Evolutionary conservation across 2,797 vertebrate genomes (phyloP), one percentile per base, ranked within the genome.

Genomic region (Tachyglossus aculeatus): DNA sequence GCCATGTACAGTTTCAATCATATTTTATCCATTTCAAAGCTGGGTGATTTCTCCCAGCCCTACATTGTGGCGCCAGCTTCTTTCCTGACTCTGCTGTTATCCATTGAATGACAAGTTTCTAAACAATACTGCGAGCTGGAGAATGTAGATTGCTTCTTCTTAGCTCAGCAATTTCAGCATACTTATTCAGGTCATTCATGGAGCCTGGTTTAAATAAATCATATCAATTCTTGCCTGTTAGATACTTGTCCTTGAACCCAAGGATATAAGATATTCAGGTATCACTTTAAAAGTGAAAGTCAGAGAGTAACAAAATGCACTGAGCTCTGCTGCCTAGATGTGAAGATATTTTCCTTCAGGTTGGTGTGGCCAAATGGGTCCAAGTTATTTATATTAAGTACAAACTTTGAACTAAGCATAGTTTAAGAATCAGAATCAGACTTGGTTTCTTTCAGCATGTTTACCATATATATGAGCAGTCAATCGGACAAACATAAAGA

Each of bases 191-290:
- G 66, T 74, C 65, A 83, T 34, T 60, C 66, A 69, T 40, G 63
- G 62, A 62, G 55, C 34, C 66, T 29, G 61, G 73, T 83, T 85
- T 76, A 67, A 83, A 83, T 74, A 85, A 85, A 82, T 80, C 71
- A 33, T 80, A 80, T 80, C 62, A 80, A 69, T 29, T 48, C 50
- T 71, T 61, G 53, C 45, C 29, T 64, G 76, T 74, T 82, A 74
- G 43, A 31, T 25, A 16, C 65, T 65, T 78, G 67, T 73, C 80
- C 82, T 86, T 83, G 75, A 83, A 67, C 58, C 62, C 67, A 69
- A 53, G 71, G 75, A 74, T 54, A 44, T 29, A 5, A 2, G 7
- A 40, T 66, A 9, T 48, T 41, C 37, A 76, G 68, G 44, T 61
- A 54, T 74, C 18, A 59, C 31, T 73, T 48, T 51, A n/a, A 74